Evolutionary conservation across 1,140 invertebrate genomes (phyloP).

Genomic region (Drosophila subobscura): DNA sequence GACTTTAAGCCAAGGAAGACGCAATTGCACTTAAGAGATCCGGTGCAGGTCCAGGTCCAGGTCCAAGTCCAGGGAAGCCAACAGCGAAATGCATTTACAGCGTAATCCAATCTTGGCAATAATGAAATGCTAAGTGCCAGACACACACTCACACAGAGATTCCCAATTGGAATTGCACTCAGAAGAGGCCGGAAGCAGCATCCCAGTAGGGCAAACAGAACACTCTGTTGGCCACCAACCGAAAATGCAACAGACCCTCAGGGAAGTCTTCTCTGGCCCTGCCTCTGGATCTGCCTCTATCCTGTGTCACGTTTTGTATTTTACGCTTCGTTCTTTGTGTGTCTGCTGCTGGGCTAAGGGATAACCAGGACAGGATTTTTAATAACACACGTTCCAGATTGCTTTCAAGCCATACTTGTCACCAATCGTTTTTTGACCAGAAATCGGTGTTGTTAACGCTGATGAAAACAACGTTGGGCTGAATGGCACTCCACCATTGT

Average conservation of each 20-base stretch:
- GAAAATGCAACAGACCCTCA: constrained; percentile 49
- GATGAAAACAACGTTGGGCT: constrained; percentile 22
- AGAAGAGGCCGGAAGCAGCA: constrained; percentile 29
- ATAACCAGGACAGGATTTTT: constrained; percentile 26
- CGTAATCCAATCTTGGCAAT: constrained; percentile 60
- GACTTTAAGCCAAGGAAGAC: constrained; percentile 19
- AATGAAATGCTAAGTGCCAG: constrained; percentile 64
- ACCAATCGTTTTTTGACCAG: constrained; percentile 32
- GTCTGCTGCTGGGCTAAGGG: constrained; percentile 4
- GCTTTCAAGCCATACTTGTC: constrained; percentile 11
- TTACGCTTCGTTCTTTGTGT: constrained; percentile 10
- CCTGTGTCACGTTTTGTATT: constrained; percentile 49
- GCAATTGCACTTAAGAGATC: constrained; percentile 8
- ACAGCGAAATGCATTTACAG: constrained; percentile 61
- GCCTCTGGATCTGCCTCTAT: constrained; percentile 7
- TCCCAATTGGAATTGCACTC: constrained; percentile 16
- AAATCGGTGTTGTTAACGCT: constrained; percentile 16
- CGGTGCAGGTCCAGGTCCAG: not conserved
- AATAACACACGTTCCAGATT: constrained; percentile 39
- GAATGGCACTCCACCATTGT: not conserved
- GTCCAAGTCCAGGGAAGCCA: constrained; percentile 20
- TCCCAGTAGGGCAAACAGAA: constrained; percentile 31
- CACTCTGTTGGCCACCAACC: constrained; percentile 21
- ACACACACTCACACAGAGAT: constrained; percentile 16
- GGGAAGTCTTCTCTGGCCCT: constrained; percentile 1